Percentiles rank a stretch among this genome's conserved stretches.
phyloP scores from a whole-genome alignment of 2,797 vertebrate genomes.

The Rachycentron canadum region DNA sequence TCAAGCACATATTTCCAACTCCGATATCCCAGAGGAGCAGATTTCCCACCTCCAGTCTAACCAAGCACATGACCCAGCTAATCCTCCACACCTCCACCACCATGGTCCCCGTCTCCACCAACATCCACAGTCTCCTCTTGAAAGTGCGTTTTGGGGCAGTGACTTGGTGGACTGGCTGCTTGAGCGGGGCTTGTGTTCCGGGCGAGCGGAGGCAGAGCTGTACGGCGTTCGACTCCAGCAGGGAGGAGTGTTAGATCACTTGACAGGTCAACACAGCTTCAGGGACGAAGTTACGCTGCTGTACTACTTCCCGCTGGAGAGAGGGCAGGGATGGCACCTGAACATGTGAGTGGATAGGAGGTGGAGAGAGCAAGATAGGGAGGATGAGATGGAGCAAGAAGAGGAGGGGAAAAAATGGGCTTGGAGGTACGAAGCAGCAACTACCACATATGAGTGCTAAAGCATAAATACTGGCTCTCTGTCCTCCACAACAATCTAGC shows the following conservation, averaged over 20 bases:
- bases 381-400: neutral
- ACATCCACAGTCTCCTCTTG: neutral
- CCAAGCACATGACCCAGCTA: neutral
- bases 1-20: neutral
- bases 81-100: slow-evolving; percentile 18
- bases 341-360: neutral
- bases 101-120: slow-evolving; percentile 11
- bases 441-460: neutral
- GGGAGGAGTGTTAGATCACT: slow-evolving; percentile 85
- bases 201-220: slow-evolving; percentile 85
- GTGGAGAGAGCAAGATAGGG: no score
- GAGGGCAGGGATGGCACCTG: neutral
- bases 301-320: slow-evolving; percentile 81
- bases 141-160: slow-evolving; percentile 84
- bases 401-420: neutral
- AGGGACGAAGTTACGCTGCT: slow-evolving; percentile 83
- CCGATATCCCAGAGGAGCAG: slow-evolving; percentile 15
- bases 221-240: slow-evolving; percentile 87
- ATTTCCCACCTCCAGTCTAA: slow-evolving; percentile 2
- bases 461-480: neutral
- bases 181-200: slow-evolving; percentile 86
- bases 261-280: slow-evolving; percentile 85
- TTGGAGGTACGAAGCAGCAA: neutral
- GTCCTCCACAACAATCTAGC: neutral
- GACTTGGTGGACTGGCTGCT: slow-evolving; percentile 92